Evolutionary conservation across 1,140 invertebrate species (phyloP), one percentile per base, ranked within the genome.

Genomic region (Protaetia brevitarsis): DNA sequence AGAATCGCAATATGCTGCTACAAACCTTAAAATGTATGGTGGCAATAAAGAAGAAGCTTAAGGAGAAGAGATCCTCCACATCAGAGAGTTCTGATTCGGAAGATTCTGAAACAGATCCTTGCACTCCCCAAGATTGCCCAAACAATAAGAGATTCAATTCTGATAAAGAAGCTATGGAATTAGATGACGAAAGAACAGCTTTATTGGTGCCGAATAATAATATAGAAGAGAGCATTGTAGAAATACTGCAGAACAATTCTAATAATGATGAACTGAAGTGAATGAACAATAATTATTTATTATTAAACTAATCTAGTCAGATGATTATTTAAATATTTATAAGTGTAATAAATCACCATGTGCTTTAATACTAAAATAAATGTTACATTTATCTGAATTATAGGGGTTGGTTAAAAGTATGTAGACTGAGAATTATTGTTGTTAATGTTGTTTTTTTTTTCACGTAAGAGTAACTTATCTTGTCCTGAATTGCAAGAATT

Each of bases 1-100:
- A 59, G 23, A 65, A 41, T 19, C 19, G 57, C 23, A 59, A 27
- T 37, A 65, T 65, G 57, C 31, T 65, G 16, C 3, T 65, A 3
- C 64, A 65, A 59, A 65, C 64, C 28, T 65, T 65, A 59, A 65
- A 65, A 37, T 65, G 64, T 65, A 56, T 65, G 30, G 64, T 57
- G 6, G 64, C 45, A 0, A 37, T 65, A 23, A 65, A 65, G 16
- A 30, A 34, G 11, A 65, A 65, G 41, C 57, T 65, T 4, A 65
- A 59, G 27, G 27, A 59, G 10, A 58, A 57, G 19, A 31, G 30
- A 57, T 31, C 27, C 3, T 6, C 19, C 13, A 21, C 41, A 2
- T 51, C 41, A 5, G 63, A 64, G 11, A 64, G 41, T 7, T 56
- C 63, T 30, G 37, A 45, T 30, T 37, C 61, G 2, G 36, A 27